phyloP scores from a whole-genome alignment of 2,888 invertebrate species.

The Bedellia somnulentella region DNA sequence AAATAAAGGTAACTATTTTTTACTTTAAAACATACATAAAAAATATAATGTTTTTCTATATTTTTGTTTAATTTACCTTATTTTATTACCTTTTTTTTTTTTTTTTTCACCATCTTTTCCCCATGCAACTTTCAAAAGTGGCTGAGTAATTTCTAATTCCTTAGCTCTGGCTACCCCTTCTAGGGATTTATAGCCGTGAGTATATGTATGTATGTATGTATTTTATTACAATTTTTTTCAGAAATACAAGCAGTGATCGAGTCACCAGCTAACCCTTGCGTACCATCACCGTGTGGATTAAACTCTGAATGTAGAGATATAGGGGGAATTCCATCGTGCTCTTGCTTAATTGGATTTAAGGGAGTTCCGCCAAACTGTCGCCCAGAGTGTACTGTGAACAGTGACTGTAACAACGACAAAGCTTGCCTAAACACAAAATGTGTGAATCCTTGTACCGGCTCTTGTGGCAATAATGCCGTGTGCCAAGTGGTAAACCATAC shows the following conservation, averaged over 20 bases:
- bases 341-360: slow-evolving; percentile 65
- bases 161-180: too few species aligned
- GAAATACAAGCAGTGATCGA: too few species aligned
- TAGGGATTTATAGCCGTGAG: too few species aligned
- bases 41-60: too few species aligned
- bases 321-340: slow-evolving; percentile 64
- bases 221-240: too few species aligned
- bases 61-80: too few species aligned
- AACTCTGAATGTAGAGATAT: slow-evolving; percentile 65
- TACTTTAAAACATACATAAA: slow-evolving; percentile 36
- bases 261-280: slow-evolving; percentile 58
- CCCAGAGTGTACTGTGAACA: slow-evolving; percentile 72
- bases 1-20: slow-evolving; percentile 13
- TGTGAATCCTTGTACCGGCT: slow-evolving; percentile 75
- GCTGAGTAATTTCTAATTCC: too few species aligned
- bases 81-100: too few species aligned
- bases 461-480: slow-evolving; percentile 72
- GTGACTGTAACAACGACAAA: slow-evolving; percentile 71
- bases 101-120: too few species aligned
- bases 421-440: slow-evolving; percentile 80
- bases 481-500: slow-evolving; percentile 77
- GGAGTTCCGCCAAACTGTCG: slow-evolving; percentile 76
- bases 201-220: too few species aligned
- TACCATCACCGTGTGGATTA: slow-evolving; percentile 77
- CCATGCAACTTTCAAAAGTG: too few species aligned